These are phyloP conservation scores for Pseudotriccus pelzelni DNA, from an alignment of 2,797 vertebrate genomes.

Conservation along the genomic window DNA sequence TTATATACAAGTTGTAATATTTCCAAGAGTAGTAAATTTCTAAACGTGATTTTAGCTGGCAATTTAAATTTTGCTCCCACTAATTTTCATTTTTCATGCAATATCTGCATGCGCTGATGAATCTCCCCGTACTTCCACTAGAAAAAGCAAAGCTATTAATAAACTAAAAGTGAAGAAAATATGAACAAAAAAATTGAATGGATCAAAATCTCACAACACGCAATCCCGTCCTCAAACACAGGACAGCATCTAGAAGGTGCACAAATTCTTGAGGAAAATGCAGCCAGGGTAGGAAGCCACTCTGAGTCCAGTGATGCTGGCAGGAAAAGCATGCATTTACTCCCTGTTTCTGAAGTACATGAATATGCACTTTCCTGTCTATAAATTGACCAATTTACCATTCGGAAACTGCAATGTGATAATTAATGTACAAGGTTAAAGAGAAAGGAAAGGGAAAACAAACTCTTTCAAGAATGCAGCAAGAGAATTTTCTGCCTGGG, in stretches of 20 bases:
- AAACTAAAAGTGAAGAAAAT: neutral
- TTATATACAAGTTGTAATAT: neutral
- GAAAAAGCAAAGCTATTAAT: neutral
- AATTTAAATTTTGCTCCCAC: constrained; percentile 6
- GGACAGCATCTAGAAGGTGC: neutral
- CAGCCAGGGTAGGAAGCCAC: neutral
- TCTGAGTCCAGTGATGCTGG: neutral
- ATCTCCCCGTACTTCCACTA: neutral
- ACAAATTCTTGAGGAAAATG: neutral
- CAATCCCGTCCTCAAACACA: neutral
- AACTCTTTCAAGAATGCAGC: constrained; percentile 20
- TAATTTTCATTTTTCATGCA: neutral
- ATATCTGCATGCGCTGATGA: neutral
- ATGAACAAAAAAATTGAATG: neutral
- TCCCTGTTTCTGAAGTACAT: neutral
- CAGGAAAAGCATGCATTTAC: neutral
- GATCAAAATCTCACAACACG: neutral
- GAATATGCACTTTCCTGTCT: constrained; percentile 20
- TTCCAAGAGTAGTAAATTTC: neutral
- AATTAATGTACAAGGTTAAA: constrained; percentile 50
- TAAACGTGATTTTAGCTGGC: neutral
- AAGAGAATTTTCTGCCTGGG: constrained; percentile 37
- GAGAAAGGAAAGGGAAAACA: neutral
- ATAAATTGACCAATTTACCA: neutral
- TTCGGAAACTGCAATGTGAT: neutral